Percentiles rank a stretch among this genome's conserved stretches.
Evolutionary conservation across 2,888 invertebrate genomes (phyloP).

Genomic region (Coleophora flavipennella): DNA sequence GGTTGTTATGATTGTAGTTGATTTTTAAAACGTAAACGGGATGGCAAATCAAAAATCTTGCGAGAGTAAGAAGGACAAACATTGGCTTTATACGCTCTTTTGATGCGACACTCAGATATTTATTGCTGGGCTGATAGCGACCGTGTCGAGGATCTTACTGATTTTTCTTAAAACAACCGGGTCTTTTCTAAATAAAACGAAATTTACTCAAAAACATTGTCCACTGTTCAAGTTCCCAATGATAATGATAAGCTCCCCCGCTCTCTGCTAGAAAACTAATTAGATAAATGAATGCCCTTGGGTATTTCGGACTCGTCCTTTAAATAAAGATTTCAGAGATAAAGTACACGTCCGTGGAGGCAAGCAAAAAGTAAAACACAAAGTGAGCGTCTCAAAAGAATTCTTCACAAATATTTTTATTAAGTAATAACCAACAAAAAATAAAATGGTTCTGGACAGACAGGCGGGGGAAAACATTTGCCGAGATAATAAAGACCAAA

Average conservation of each 20-base stretch:
- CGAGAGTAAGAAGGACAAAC: too few relatives aligned
- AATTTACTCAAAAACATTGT: conserved; percentile 8
- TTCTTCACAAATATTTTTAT: conserved; percentile 39
- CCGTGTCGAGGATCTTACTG: conserved; percentile 34
- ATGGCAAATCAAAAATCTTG: too few relatives aligned
- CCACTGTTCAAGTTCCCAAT: conserved; percentile 33
- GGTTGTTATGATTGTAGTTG: too few relatives aligned
- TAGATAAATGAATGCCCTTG: conserved; percentile 54
- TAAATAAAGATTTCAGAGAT: conserved; percentile 51
- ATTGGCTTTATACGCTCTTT: too few relatives aligned
- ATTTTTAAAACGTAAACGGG: too few relatives aligned
- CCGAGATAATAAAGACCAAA: too few relatives aligned
- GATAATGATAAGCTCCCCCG: conserved; percentile 43
- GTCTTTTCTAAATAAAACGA: not conserved
- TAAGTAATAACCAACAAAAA: conserved; percentile 14
- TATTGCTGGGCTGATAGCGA: conserved; percentile 60
- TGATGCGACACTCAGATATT: conserved; percentile 64
- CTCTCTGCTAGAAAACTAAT: conserved; percentile 48
- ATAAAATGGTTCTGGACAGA: not conserved
- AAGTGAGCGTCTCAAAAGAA: conserved; percentile 45
- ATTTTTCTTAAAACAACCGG: conserved; percentile 20
- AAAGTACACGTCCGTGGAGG: conserved; percentile 43
- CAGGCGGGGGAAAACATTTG: too few relatives aligned
- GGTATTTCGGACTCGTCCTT: conserved; percentile 50
- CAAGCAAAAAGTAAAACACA: conserved; percentile 35